phyloP scores from a whole-genome alignment of 1,140 invertebrate species.

The Galleria mellonella region DNA sequence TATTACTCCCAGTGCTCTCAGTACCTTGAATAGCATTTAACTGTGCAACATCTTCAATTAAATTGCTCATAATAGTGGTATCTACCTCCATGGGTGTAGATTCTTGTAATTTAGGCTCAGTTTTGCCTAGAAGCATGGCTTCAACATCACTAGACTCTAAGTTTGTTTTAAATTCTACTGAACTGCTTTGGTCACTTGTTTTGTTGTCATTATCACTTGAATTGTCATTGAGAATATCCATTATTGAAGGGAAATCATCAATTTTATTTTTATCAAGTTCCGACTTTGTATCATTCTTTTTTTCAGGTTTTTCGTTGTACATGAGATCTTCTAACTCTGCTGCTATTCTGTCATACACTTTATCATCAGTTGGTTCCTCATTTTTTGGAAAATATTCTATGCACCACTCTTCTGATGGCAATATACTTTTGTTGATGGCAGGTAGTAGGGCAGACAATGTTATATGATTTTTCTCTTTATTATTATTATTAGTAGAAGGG shows the following conservation, averaged over 20 bases:
- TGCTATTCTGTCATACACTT: constrained; percentile 70
- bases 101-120: constrained; percentile 16
- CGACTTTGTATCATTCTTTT: constrained; percentile 14
- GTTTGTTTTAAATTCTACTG: constrained; percentile 40
- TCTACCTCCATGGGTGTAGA: constrained; percentile 53
- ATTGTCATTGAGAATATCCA: constrained; percentile 71
- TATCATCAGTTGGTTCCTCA: constrained; percentile 57
- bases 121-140: constrained; percentile 61
- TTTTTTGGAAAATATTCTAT: constrained; percentile 63
- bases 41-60: constrained; percentile 47
- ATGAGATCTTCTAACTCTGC: constrained; percentile 69
- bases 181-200: constrained; percentile 29
- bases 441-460: constrained; percentile 45
- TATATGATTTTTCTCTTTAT: constrained; percentile 37
- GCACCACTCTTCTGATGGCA: constrained; percentile 64
- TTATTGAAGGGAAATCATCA: constrained; percentile 72
- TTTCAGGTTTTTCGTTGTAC: constrained; percentile 50
- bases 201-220: constrained; percentile 27
- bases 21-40: constrained; percentile 24
- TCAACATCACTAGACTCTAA: constrained; percentile 63
- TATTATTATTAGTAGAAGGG: constrained; percentile 30
- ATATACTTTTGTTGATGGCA: constrained; percentile 43
- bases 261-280: constrained; percentile 34
- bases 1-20: constrained; percentile 13
- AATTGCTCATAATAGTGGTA: constrained; percentile 35